Conservation (phyloP, 2,888 invertebrate species). For the Meiosimyza platycephala region DNA sequence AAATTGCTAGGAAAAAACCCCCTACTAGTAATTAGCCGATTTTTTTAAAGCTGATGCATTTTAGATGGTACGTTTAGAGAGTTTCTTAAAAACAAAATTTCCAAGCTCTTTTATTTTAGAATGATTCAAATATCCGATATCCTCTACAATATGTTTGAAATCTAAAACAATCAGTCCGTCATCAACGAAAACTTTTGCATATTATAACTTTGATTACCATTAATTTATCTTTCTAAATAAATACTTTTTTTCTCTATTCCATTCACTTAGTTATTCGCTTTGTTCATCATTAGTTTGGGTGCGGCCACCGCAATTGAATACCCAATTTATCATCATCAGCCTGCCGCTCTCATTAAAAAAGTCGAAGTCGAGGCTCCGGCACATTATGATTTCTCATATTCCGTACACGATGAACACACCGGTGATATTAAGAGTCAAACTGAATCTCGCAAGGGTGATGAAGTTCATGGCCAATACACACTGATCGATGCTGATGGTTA, state of each 20-base stretch:
- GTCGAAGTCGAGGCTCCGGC: slow-evolving; percentile 67
- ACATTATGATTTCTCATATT: slow-evolving; percentile 69
- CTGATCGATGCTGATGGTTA: slow-evolving; percentile 70
- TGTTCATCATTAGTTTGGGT: slow-evolving; percentile 56
- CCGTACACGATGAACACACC: slow-evolving; percentile 69
- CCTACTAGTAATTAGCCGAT: no score
- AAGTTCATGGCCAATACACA: slow-evolving; percentile 70
- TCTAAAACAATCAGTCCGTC: neutral
- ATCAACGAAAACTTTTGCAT: neutral
- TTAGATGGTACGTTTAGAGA: no score
- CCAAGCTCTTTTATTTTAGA: no score
- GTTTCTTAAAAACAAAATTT: neutral
- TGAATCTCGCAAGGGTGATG: slow-evolving; percentile 70
- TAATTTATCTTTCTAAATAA: neutral
- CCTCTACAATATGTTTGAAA: no score
- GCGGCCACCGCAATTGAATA: slow-evolving; percentile 59
- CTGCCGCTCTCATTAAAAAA: slow-evolving; percentile 54
- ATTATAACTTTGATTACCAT: neutral
- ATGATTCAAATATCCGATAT: no score
- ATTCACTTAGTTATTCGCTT: slow-evolving; percentile 52
- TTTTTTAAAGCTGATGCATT: no score
- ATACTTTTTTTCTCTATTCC: neutral
- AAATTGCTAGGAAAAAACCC: no score
- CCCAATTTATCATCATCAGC: slow-evolving; percentile 46
- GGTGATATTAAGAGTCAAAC: slow-evolving; percentile 70